Base-by-base conservation (phyloP, 1,140 invertebrate genomes). In the Pemphigus obesinymphae region DNA sequence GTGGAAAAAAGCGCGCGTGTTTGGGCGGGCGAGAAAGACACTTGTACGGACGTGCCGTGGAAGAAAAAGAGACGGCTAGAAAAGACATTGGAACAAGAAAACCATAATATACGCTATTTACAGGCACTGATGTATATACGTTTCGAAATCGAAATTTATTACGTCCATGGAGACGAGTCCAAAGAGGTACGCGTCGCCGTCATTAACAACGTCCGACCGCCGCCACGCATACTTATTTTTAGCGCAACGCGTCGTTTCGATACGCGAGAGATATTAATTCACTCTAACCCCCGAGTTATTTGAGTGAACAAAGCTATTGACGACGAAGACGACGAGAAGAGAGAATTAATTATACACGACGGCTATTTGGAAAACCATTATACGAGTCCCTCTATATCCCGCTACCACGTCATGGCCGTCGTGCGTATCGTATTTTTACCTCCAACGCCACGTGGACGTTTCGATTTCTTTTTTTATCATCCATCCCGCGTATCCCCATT, bases 101-200 rank as follows among this genome's bases (percentile, higher is more conserved):
- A n/a, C n/a, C n/a, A 43, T 23, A 73, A 40, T 73, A 73, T 29
- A 73, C 5, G 70, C 43, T 29, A 29, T 73, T n/a, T 73, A 73
- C 70, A 73, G 45, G 26, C 45, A 29, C 50, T 40, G 43, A 13
- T 40, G 37, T 75, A 75, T 53, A 75, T 76, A 58, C 48, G 73
- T 76, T 55, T 34, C 50, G 45, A 40, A 76, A 76, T 76, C 31
- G 26, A 55, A 55, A 76, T 76, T 76, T 76, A 76, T 76, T 58
- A 58, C 73, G 31, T 53, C 20, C n/a, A 31, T 17, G 11, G 31
- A 76, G 73, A 40, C 50, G 50, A 26, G n/a, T 53, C 29, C 26
- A 50, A 37, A 75, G 72, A 75, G 45, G 72, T 75, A 75, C 26
- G 72, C 17, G 2, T 58, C 4, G 63, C 8, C 37, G 8, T 50